Evolutionary conservation across 1,140 invertebrate genomes (phyloP), one percentile per base, ranked within the genome.

Genomic region (Bombus polaris): DNA sequence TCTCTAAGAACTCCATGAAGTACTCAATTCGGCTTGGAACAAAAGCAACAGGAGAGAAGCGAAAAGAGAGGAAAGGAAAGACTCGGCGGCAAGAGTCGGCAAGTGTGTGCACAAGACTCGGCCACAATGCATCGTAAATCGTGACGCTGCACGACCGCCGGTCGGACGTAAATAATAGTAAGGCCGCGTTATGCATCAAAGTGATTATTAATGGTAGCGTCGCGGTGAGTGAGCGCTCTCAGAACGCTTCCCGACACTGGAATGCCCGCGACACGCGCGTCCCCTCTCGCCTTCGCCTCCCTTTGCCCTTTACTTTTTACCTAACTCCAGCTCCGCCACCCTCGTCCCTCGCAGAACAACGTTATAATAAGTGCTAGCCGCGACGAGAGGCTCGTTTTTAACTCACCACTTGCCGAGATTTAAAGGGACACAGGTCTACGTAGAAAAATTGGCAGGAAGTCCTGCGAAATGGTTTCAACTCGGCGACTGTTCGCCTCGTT

Each of bases 131-230:
- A 76, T 82, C 89, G 92, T 93, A 93, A 93, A 93, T 93, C 88
- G 86, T 86, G 86, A 80, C 59, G 77, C 78, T 76, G 82, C 80
- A 65, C 87, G 87, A 85, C 74, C 88, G 89, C 82, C 86, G 86
- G 82, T 80, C 44, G 81, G 68, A 78, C 87, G 90, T 88, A 88
- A 93, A 93, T 92, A 93, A 92, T 92, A 92, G 89, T 89, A 85
- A 84, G 84, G 85, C 86, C 74, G 88, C 85, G 92, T 93, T 91
- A 91, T 93, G 93, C 91, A 94, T 94, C 93, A 94, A 93, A 94
- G 92, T 92, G 90, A 93, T 93, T 93, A 94, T 94, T 93, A 94
- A 94, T 94, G 93, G 89, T 86, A 88, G 88, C 91, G 90, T 92
- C 92, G 85, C 76, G 88, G 80, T 94, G 94, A 94, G 91, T 85